A percentile compares a stretch with the other conserved stretches of the same genome.
Conservation (phyloP, 2,888 invertebrate species). For the Cephalotes varians region DNA sequence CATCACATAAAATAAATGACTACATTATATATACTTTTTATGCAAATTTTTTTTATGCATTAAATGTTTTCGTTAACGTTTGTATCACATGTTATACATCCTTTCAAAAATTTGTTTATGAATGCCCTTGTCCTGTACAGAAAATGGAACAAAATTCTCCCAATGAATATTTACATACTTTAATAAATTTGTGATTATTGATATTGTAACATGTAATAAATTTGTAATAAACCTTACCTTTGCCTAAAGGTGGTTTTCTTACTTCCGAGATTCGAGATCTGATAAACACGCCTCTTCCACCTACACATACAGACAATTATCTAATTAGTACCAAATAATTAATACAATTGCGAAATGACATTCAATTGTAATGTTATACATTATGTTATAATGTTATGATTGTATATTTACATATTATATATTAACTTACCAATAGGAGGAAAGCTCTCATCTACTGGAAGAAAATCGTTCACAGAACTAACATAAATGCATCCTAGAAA, state of each 20-base stretch:
- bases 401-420: background rate
- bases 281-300: conserved; percentile 17
- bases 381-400: background rate
- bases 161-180: background rate
- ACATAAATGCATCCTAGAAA: background rate
- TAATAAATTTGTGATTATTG: background rate
- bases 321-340: background rate
- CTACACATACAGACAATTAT: background rate
- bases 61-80: too few species aligned
- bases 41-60: background rate
- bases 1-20: background rate
- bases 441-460: background rate
- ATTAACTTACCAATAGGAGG: conserved; percentile 45
- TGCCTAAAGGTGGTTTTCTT: conserved; percentile 19
- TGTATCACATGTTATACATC: background rate
- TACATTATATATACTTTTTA: background rate
- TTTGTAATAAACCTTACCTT: conserved; percentile 22
- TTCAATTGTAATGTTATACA: background rate
- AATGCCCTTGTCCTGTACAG: conserved; percentile 13
- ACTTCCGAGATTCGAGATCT: background rate
- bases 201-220: background rate
- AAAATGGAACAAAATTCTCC: background rate
- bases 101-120: background rate
- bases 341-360: background rate
- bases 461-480: background rate